Conservation (phyloP, 2,113 vertebrate genomes). For the Bos taurus region ARS-UCD2.0 NC_037346.1:58834001-58834500, state of each 20-base stretch:
- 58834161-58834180: background rate
- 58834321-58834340: background rate
- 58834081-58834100: background rate
- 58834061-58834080: background rate
- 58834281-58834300: rapidly evolving
- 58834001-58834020: background rate
- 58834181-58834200: background rate
- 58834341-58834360: background rate
- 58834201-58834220: background rate
- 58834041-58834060: background rate
- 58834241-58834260: background rate
- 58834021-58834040: background rate
- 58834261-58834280: background rate
- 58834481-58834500: background rate
- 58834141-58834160: background rate
- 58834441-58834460: too few relatives aligned
- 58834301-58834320: background rate
- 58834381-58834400: background rate
- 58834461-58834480: background rate
- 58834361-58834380: background rate
- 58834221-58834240: background rate
- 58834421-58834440: background rate
- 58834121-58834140: background rate
- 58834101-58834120: background rate
- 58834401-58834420: background rate